These are phyloP conservation scores for Etheostoma nigrum DNA, from an alignment of 2,797 vertebrate genomes.

Conservation along the genomic window DNA sequence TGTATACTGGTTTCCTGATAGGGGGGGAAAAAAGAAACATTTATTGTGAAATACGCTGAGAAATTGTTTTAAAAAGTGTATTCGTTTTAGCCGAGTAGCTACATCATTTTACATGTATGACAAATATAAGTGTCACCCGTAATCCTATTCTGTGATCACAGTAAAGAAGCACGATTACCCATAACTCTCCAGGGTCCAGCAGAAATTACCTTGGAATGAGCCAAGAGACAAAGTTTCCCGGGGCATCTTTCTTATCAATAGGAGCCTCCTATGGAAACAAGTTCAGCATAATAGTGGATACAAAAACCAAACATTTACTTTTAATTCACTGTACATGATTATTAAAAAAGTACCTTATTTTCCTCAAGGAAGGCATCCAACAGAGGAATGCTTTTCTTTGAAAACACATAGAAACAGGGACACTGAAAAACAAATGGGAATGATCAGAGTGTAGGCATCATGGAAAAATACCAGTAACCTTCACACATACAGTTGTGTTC, in stretches of 20 bases:
- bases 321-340: background rate
- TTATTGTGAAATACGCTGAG: background rate
- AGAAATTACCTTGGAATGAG: slow-evolving; percentile 83
- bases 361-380: slow-evolving; percentile 84
- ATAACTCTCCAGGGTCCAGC: background rate
- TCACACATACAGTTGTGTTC: background rate
- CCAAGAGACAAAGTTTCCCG: slow-evolving; percentile 88
- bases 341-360: slow-evolving; percentile 80
- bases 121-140: background rate
- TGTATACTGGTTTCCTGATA: slow-evolving; percentile 84
- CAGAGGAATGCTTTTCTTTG: slow-evolving; percentile 80
- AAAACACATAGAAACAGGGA: slow-evolving; percentile 88
- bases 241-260: slow-evolving; percentile 85
- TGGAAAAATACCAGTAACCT: background rate
- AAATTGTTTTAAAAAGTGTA: background rate
- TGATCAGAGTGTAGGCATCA: background rate
- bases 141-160: background rate
- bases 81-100: accelerated
- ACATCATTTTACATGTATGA: background rate
- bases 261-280: slow-evolving; percentile 71
- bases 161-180: background rate
- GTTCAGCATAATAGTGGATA: background rate
- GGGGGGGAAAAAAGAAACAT: background rate
- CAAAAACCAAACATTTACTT: background rate
- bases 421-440: slow-evolving; percentile 78